Evolutionary conservation across 2,113 vertebrate species (phyloP), one percentile per base, ranked within the genome.

Genomic region (Panthera leo): DNA sequence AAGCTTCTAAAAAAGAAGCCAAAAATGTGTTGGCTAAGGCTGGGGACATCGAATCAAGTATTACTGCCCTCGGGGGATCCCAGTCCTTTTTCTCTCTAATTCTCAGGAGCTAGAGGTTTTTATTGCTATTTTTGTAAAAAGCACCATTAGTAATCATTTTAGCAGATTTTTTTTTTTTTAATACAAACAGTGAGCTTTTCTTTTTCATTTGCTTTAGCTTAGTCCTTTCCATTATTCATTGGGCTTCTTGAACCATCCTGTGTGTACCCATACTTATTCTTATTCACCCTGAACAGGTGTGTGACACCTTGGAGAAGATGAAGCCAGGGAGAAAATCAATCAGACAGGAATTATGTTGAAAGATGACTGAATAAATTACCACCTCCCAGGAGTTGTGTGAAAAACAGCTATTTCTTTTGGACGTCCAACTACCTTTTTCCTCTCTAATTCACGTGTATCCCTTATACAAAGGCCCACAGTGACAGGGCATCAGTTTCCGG

Each of bases 331-430:
- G 39, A 76, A 85, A 89, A 92, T 58, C 70, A 93, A 89, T 55
- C 42, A 91, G 89, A 85, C 34, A 76, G 87, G 85, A 96, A 85
- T 96, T 91, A 93, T 29, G 86, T 89, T 96, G 92, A 93, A 91
- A 96, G 83, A 85, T 85, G 82, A 70, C 85, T 96, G 85, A 94
- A 91, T 96, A 93, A 78, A 91, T 97, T 80, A 88, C 78, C 34
- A 15, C 70, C 92, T 91, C 78, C 89, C 90, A 85, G 92, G 67
- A 96, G 68, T 48, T 19, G 9, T 75, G 58, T 96, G 92, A 93
- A 76, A 95, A 96, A 94, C 0, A 2, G 67, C 78, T 91, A 55
- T 93, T 91, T 89, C 92, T 89, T 53, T 39, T 45, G 90, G 91
- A 67, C 0, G 2, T 63, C 94, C 51, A 34, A 70, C 85, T 48